Conservation (phyloP, 2,797 vertebrate species). For the Carapus acus region DNA sequence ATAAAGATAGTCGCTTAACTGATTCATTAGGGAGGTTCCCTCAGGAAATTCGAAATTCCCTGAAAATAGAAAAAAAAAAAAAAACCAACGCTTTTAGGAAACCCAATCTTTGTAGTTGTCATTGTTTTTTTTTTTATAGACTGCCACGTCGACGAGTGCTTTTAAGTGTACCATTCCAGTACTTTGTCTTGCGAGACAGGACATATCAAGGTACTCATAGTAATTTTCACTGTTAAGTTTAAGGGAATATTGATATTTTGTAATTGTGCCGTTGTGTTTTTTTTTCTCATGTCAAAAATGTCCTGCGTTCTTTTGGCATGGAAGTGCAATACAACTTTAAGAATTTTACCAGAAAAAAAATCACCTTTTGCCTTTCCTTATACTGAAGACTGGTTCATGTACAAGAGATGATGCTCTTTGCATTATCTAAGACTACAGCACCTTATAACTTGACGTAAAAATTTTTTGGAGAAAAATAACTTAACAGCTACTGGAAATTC, state of each 20-base stretch:
- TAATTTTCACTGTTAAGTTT: constrained; percentile 7
- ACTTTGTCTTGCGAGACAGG: too few species aligned
- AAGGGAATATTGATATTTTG: constrained; percentile 16
- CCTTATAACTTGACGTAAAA: too few species aligned
- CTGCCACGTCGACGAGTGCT: neutral
- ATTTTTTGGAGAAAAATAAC: constrained; percentile 3
- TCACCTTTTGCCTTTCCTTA: neutral
- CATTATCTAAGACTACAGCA: neutral
- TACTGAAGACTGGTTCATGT: too few species aligned
- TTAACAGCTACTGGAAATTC: constrained; percentile 68
- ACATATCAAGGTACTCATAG: constrained; percentile 24
- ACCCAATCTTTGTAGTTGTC: neutral
- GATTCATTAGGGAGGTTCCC: too few species aligned
- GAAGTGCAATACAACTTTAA: constrained; percentile 73
- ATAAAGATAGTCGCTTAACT: too few species aligned
- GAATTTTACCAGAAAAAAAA: constrained; percentile 61
- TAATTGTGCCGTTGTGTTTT: constrained; percentile 19
- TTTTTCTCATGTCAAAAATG: constrained; percentile 29
- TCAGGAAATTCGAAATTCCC: too few species aligned
- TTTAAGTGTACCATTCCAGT: constrained; percentile 21
- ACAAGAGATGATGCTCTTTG: neutral
- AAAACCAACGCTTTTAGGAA: constrained; percentile 5
- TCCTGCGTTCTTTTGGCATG: constrained; percentile 42
- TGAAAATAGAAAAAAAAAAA: neutral
- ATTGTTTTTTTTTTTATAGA: neutral